Conservation (phyloP, 2,797 vertebrate genomes). For the Acrocephalus scirpaceus region DNA sequence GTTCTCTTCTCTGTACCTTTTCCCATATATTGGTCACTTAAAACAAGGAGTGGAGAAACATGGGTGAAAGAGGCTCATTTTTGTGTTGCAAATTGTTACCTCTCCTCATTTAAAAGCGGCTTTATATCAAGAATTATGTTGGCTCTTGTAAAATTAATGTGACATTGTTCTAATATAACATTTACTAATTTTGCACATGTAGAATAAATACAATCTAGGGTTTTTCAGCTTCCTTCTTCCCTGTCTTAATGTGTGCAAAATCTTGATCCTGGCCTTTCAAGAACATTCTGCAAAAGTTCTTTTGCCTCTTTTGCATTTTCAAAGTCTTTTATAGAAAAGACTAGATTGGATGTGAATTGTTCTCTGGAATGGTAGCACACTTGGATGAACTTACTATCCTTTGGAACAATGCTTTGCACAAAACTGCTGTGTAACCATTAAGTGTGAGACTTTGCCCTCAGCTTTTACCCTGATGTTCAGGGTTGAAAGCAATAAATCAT, state of each 20-base stretch:
- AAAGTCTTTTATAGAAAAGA: neutral
- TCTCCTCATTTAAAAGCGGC: neutral
- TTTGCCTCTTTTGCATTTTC: neutral
- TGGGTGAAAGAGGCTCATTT: neutral
- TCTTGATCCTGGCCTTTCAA: neutral
- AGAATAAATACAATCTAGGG: neutral
- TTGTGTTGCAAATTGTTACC: neutral
- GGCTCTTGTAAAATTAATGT: neutral
- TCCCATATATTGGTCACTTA: neutral
- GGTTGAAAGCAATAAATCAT: neutral
- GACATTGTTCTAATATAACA: neutral
- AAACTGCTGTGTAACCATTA: neutral
- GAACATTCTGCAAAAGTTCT: neutral
- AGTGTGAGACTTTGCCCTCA: neutral
- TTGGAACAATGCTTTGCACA: neutral
- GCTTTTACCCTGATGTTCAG: neutral
- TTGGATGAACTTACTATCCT: neutral
- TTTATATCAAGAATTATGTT: neutral
- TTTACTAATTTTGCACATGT: neutral
- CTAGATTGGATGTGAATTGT: neutral
- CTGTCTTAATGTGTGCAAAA: neutral
- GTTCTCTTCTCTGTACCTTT: neutral
- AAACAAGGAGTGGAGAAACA: rapidly evolving
- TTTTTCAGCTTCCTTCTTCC: neutral
- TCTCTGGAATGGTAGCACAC: neutral